These are phyloP conservation scores for Baccha elongata DNA, from an alignment of 2,888 invertebrate species.

Conservation along the genomic window DNA sequence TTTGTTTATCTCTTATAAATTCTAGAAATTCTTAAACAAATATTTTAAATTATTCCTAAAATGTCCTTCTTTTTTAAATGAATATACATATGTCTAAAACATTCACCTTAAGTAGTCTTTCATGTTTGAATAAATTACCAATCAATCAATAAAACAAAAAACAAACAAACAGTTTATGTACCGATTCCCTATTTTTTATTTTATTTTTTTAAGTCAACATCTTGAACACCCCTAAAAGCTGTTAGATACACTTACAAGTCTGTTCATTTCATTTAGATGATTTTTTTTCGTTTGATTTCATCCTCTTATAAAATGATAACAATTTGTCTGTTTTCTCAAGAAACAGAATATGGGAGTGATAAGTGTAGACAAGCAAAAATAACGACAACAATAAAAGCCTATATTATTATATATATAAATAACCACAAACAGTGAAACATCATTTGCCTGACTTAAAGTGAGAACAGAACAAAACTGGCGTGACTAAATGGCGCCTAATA, in stretches of 20 bases:
- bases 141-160: background rate
- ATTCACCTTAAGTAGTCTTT: background rate
- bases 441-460: background rate
- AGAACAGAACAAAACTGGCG: background rate
- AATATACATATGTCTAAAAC: background rate
- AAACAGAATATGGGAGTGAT: background rate
- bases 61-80: background rate
- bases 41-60: background rate
- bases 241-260: background rate
- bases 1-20: no score
- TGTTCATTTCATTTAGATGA: background rate
- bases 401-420: no score
- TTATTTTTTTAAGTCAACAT: background rate
- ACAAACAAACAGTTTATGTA: background rate
- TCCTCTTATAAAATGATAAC: background rate
- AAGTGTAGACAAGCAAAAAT: background rate
- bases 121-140: background rate
- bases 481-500: slow-evolving; percentile 18
- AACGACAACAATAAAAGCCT: background rate
- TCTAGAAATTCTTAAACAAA: background rate
- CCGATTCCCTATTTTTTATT: background rate
- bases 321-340: background rate
- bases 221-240: background rate
- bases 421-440: background rate
- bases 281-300: background rate